Conservation (phyloP, 2,888 invertebrate species). For the Metalampra italica region DNA sequence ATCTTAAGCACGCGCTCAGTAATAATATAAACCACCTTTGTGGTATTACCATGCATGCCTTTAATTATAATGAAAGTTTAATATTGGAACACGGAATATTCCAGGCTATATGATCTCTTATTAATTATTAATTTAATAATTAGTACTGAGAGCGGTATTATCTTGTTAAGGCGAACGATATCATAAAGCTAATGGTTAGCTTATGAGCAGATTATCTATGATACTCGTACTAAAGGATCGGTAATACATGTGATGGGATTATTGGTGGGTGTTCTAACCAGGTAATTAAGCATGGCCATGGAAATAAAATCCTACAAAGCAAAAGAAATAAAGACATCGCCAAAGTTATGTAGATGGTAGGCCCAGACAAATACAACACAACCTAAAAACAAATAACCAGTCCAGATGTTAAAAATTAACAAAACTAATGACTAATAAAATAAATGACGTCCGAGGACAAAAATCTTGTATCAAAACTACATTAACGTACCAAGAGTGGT, state of each 20-base stretch:
- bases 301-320: too few relatives aligned
- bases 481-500: constrained; percentile 17
- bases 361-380: too few relatives aligned
- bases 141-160: background rate
- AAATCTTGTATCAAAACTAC: constrained; percentile 18
- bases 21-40: constrained; percentile 9
- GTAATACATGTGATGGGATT: too few relatives aligned
- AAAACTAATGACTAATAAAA: constrained; percentile 8
- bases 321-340: too few relatives aligned
- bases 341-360: too few relatives aligned
- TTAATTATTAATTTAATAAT: constrained; percentile 2
- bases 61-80: constrained; percentile 23
- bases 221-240: too few relatives aligned
- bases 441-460: constrained; percentile 9
- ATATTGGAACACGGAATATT: constrained; percentile 6
- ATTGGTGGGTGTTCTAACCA: too few relatives aligned
- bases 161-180: background rate
- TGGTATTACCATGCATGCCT: constrained; percentile 14
- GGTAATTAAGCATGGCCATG: too few relatives aligned
- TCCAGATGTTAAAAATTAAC: constrained; percentile 6
- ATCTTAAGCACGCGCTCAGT: too few relatives aligned
- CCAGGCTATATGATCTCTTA: background rate
- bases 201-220: too few relatives aligned
- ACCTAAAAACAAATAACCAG: background rate
- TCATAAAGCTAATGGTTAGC: background rate